These are phyloP conservation scores for Mesorhabditis belari DNA, from an alignment of 2,888 invertebrate species.

Conservation along the genomic window DNA sequence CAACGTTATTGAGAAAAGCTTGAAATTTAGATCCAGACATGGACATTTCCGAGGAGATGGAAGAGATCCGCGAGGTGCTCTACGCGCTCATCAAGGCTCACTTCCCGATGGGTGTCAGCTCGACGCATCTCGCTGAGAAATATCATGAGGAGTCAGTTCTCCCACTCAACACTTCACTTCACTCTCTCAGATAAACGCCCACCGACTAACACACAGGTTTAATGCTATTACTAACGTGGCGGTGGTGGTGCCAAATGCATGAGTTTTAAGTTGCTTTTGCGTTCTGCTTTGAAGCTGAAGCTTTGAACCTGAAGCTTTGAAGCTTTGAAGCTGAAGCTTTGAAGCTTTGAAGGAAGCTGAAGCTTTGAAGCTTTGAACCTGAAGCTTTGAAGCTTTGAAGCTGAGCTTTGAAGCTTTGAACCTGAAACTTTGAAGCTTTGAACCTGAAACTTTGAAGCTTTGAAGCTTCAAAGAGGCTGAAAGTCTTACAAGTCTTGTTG, in stretches of 20 bases:
- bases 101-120: conserved; percentile 35
- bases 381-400: too few species aligned
- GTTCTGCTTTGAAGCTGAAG: too few species aligned
- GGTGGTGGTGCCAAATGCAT: background rate
- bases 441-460: too few species aligned
- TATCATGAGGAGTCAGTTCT: conserved; percentile 34
- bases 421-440: too few species aligned
- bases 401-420: too few species aligned
- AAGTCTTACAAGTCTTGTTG: too few species aligned
- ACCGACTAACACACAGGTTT: background rate
- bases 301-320: too few species aligned
- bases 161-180: background rate
- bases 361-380: too few species aligned
- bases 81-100: conserved; percentile 37
- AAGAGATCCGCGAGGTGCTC: conserved; percentile 37
- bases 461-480: too few species aligned
- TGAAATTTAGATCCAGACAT: conserved; percentile 26
- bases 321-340: too few species aligned
- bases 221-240: background rate
- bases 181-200: background rate
- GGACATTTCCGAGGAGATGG: conserved; percentile 44
- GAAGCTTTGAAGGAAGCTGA: too few species aligned
- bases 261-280: too few species aligned
- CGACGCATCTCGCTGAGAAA: conserved; percentile 32
- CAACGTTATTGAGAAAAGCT: background rate